Evolutionary conservation across 2,113 vertebrate species (phyloP).

Genomic region (Leiothrix lutea): DNA sequence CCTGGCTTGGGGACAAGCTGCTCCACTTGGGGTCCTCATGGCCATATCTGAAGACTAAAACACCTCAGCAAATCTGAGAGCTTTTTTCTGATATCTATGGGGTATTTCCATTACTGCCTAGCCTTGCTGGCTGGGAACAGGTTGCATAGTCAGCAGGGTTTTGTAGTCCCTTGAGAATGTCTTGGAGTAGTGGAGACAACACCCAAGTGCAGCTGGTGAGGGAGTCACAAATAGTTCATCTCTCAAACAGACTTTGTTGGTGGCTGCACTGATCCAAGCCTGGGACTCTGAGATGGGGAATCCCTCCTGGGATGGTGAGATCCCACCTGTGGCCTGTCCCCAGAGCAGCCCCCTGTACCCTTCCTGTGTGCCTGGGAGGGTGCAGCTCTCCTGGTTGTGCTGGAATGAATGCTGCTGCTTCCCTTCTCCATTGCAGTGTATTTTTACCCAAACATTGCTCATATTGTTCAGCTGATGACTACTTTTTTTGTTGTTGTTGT

Average conservation of each 20-base stretch:
- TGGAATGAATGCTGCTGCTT: not conserved
- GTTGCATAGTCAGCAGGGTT: not conserved
- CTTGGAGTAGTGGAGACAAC: not conserved
- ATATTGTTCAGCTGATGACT: constrained; percentile 8
- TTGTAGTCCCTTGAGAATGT: not conserved
- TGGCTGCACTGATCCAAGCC: not conserved
- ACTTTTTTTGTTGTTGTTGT: not conserved
- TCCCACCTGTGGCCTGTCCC: not conserved
- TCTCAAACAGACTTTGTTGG: not conserved
- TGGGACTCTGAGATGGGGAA: not conserved
- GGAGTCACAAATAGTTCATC: rapidly evolving
- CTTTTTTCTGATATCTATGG: not conserved
- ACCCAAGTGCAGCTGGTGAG: not conserved
- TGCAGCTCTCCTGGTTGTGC: not conserved
- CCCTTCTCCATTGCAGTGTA: not conserved
- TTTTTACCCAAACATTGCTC: constrained; percentile 12
- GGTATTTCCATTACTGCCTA: not conserved
- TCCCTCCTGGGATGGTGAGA: not conserved
- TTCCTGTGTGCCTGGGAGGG: not conserved
- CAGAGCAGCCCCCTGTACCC: rapidly evolving
- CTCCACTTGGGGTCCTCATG: not conserved
- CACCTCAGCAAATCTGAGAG: not conserved
- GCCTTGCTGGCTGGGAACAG: not conserved
- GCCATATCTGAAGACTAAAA: not conserved
- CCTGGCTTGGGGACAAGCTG: not conserved